Evolutionary conservation across 2,797 vertebrate species (phyloP).

Genomic region (Leptodactylus fallax): DNA sequence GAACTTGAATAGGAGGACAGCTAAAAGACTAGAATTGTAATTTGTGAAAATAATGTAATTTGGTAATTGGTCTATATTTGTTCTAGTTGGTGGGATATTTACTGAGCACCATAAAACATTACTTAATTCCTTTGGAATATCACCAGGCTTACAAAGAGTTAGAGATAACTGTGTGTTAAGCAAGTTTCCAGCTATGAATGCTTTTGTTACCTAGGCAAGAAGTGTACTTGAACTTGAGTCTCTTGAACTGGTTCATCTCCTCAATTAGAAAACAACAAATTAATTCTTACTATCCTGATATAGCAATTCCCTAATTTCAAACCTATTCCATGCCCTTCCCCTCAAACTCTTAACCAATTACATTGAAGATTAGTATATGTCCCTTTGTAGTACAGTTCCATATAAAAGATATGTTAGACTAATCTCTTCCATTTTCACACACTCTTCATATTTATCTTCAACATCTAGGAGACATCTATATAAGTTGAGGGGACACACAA

Average conservation of each 20-base stretch:
- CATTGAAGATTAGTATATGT: not conserved
- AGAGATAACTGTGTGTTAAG: not conserved
- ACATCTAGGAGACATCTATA: not conserved
- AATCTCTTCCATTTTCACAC: conserved; percentile 11
- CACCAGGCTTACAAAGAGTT: not conserved
- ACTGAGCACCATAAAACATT: not conserved
- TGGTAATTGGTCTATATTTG: not conserved
- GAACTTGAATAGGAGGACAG: not conserved
- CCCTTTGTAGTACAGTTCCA: conserved; percentile 1
- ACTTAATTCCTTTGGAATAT: not conserved
- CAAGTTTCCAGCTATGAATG: not conserved
- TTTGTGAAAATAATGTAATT: too few relatives aligned
- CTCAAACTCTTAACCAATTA: conserved; percentile 39
- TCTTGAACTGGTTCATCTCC: conserved; percentile 46
- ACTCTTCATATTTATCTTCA: not conserved
- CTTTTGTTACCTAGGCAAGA: conserved; percentile 12
- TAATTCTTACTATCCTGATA: conserved; percentile 26
- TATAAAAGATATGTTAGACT: conserved; percentile 39
- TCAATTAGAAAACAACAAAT: conserved; percentile 39
- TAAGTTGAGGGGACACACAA: not conserved
- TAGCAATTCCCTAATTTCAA: conserved; percentile 13
- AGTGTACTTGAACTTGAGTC: conserved; percentile 53
- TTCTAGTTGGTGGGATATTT: not conserved
- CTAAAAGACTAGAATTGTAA: too few relatives aligned
- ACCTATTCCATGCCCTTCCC: conserved; percentile 41